phyloP scores from a whole-genome alignment of 2,797 vertebrate species.

The Scomberomorus guttatus region DNA sequence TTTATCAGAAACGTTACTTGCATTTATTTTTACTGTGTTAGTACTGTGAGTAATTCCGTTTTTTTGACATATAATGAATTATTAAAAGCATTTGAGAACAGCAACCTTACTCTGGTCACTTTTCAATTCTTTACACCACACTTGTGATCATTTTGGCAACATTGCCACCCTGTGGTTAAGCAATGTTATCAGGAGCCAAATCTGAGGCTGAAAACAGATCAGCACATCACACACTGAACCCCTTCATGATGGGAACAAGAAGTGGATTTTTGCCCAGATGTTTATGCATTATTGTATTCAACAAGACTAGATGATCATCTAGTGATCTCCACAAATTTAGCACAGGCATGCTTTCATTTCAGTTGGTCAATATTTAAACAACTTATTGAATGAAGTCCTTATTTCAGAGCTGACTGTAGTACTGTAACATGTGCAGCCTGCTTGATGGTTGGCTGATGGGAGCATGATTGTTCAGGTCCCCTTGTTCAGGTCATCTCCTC shows the following conservation, averaged over 20 bases:
- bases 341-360: no score
- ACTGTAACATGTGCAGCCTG: not conserved
- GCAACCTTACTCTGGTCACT: constrained; percentile 39
- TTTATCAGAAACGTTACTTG: constrained; percentile 71
- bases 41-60: constrained; percentile 58
- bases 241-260: not conserved
- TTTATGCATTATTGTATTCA: not conserved
- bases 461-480: not conserved
- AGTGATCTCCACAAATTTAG: not conserved
- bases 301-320: constrained; percentile 1
- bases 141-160: constrained; percentile 57
- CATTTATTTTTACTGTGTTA: constrained; percentile 77
- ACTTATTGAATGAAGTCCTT: not conserved
- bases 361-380: not conserved
- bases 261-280: no score
- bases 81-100: constrained; percentile 79
- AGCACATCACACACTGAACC: not conserved
- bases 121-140: constrained; percentile 14
- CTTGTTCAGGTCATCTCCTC: not conserved
- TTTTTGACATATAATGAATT: constrained; percentile 59
- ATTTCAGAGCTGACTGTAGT: not conserved
- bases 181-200: constrained; percentile 44
- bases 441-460: not conserved
- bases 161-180: constrained; percentile 75
- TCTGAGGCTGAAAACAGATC: not conserved